Conservation (phyloP, 2,888 invertebrate genomes). For the Heterodera filipjevi region DNA sequence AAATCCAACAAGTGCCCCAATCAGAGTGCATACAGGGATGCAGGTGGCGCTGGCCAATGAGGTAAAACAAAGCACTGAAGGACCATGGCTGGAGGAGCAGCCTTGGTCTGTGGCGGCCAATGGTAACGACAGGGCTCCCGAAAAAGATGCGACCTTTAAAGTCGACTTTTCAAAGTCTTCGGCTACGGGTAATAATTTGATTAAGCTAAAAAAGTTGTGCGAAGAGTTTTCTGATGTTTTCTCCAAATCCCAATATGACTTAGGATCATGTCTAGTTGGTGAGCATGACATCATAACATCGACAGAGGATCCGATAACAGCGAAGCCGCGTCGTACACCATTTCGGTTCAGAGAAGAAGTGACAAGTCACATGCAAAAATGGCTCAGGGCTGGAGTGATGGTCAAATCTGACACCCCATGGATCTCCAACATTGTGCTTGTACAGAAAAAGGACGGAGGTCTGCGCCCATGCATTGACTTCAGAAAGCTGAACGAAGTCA, state of each 20-base stretch:
- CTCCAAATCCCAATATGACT: conserved; percentile 41
- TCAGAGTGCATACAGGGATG: not conserved
- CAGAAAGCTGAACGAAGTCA: conserved; percentile 39
- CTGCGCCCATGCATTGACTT: conserved; percentile 46
- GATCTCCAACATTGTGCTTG: too few species aligned
- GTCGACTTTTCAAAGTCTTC: conserved; percentile 23
- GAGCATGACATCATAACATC: conserved; percentile 46
- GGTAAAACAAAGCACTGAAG: not conserved
- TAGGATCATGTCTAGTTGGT: conserved; percentile 40
- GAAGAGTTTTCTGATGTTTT: conserved; percentile 43
- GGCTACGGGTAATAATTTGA: not conserved
- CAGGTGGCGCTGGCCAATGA: conserved; percentile 14
- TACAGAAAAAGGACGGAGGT: conserved; percentile 47
- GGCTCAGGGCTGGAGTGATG: conserved; percentile 39
- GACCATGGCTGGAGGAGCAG: not conserved
- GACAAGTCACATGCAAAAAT: conserved; percentile 43
- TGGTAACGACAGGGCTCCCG: not conserved
- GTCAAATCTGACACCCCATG: conserved; percentile 48
- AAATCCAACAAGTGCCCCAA: conserved; percentile 2
- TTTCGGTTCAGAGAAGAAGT: conserved; percentile 39
- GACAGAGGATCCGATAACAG: conserved; percentile 40
- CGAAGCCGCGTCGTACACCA: conserved; percentile 40
- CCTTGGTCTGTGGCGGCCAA: not conserved
- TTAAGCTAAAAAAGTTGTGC: conserved; percentile 29
- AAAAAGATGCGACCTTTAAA: conserved; percentile 27